Evolutionary conservation across 2,888 invertebrate genomes (phyloP), one percentile per base, ranked within the genome.

Genomic region (Drosophila meridiana): DNA sequence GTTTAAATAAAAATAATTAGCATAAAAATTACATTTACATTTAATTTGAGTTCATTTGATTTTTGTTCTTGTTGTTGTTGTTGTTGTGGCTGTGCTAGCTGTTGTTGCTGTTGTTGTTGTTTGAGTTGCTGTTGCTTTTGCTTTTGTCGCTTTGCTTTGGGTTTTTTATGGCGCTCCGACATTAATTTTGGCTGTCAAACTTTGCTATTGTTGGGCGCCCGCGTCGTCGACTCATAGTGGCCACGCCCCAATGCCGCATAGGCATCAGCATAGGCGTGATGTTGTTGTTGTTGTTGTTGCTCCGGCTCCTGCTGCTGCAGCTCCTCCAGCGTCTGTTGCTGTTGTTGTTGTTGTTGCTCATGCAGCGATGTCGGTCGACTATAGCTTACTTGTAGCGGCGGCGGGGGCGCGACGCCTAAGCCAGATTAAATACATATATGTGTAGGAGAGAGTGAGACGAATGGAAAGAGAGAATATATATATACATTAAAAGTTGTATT

Each of bases 371-470:
- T 91, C 88, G 93, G 92, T 79, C 92, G 91, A 90, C 92, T 93
- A 93, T 92, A 93, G 91, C 91, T 93, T 93, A 89, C 93, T 93
- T 91, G 93, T 92, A 90, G 93, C 92, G 87, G 92, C 81, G 91
- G 92, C 90, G 91, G 93, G 90, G 92, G 92, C 83, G 89, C 93
- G 93, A 90, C 93, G 93, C 90, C 93, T 93, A 72, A 6, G n/a
- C 48, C 47, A 43, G 26, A 57, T 38, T n/a, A n/a, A n/a, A 26
- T 3, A 47, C 30, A 40, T 14, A 53, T 26, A 58, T 3, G 45
- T 4, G n/a, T 32, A 50, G 4, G 32, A 13, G 40, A 6, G 20
- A 38, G n/a, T 14, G 43, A 52, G 28, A 42, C 30, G n/a, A 30
- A 56, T 14, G 5, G 40, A 56, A n/a, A 42, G 34, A 58, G 55